Conservation (phyloP, 2,113 vertebrate genomes). For the Sphyrna mokarran region DNA sequence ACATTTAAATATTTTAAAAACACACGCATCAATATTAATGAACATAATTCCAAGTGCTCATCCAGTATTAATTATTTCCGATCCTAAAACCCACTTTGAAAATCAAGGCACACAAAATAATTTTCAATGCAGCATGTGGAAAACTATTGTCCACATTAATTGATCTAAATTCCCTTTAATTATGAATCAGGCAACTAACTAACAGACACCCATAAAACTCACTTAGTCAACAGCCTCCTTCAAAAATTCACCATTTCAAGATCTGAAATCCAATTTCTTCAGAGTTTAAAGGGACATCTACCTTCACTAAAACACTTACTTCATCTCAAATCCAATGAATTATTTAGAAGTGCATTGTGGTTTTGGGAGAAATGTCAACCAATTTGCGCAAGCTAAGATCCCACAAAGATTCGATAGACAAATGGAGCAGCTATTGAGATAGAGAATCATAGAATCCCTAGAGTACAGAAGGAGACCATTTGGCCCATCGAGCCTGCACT, state of each 20-base stretch:
- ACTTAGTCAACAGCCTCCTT: background rate
- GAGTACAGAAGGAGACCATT: no score
- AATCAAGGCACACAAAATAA: constrained; percentile 23
- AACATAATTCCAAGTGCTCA: constrained; percentile 12
- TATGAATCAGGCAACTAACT: background rate
- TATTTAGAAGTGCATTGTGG: background rate
- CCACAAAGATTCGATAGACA: background rate
- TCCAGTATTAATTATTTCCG: constrained; percentile 30
- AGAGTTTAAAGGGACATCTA: background rate
- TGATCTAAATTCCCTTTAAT: background rate
- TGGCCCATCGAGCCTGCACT: no score
- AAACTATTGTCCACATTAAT: background rate
- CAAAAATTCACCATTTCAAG: background rate
- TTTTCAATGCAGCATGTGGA: background rate
- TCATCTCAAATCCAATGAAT: background rate
- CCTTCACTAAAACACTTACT: background rate
- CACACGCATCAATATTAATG: constrained; percentile 35
- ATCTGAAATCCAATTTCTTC: background rate
- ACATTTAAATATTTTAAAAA: constrained; percentile 36
- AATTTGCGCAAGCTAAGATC: background rate
- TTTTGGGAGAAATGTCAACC: background rate
- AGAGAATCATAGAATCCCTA: no score
- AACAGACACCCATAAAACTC: background rate
- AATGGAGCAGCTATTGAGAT: background rate
- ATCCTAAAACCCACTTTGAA: constrained; percentile 12